Percentiles rank a stretch among this genome's conserved stretches.
phyloP scores from a whole-genome alignment of 2,888 invertebrate species.

The Idaea biselata region DNA sequence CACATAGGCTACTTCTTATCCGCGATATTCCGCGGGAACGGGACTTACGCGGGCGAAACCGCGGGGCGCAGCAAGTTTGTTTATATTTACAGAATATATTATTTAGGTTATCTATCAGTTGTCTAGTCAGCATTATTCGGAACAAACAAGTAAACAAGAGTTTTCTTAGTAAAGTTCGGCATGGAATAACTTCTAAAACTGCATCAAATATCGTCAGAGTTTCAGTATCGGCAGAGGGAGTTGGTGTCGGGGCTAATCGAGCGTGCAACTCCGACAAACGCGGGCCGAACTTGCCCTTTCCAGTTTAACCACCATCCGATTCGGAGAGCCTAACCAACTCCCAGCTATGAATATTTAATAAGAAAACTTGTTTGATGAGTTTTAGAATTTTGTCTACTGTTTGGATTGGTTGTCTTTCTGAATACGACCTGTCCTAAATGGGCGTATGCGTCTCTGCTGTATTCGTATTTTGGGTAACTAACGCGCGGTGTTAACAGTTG shows the following conservation, averaged over 20 bases:
- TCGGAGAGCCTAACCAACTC: constrained; percentile 24
- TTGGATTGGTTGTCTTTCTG: constrained; percentile 4
- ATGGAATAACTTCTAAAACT: constrained; percentile 7
- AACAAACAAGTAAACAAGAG: constrained; percentile 16
- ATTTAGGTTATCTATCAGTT: too few species aligned
- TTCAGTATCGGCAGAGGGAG: constrained; percentile 34
- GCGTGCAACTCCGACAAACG: constrained; percentile 58
- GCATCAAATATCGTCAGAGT: constrained; percentile 28
- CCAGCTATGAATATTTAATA: constrained; percentile 23
- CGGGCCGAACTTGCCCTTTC: constrained; percentile 58
- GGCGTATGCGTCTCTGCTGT: too few species aligned
- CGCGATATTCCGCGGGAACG: too few species aligned
- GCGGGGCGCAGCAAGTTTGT: too few species aligned
- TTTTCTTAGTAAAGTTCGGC: constrained; percentile 1
- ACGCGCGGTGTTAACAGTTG: too few species aligned
- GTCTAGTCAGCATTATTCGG: neutral
- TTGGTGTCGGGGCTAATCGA: constrained; percentile 65
- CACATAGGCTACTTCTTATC: too few species aligned
- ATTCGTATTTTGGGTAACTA: too few species aligned
- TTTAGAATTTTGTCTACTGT: constrained; percentile 11
- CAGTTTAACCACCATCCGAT: constrained; percentile 13
- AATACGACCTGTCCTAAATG: neutral
- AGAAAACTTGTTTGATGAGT: constrained; percentile 19
- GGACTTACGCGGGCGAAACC: too few species aligned
- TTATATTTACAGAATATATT: too few species aligned